These are phyloP conservation scores for Papilio xuthus DNA, from an alignment of 1,140 invertebrate genomes.

Conservation along the genomic window DNA sequence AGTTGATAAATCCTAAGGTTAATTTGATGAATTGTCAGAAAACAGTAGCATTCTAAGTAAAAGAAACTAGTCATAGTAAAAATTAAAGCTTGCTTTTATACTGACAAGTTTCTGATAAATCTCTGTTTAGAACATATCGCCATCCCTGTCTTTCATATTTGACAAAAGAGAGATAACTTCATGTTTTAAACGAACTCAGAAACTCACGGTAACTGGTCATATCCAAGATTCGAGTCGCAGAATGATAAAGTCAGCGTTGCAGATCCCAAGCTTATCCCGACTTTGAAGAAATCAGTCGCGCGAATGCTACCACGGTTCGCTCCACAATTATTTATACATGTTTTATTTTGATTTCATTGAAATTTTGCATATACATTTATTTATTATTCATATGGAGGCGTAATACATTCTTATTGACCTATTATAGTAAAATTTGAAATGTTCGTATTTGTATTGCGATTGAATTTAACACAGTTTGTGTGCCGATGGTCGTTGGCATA, in stretches of 20 bases:
- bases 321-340: background rate
- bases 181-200: too few species aligned
- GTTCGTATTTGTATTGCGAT: background rate
- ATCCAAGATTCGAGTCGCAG: background rate
- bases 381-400: background rate
- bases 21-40: too few species aligned
- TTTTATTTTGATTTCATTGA: background rate
- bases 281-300: background rate
- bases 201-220: background rate
- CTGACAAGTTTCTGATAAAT: too few species aligned
- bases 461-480: background rate
- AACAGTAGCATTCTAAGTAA: too few species aligned
- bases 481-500: background rate
- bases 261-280: constrained; percentile 15
- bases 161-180: too few species aligned
- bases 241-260: background rate
- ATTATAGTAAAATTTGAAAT: background rate
- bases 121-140: too few species aligned
- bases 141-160: too few species aligned
- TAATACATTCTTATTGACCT: background rate
- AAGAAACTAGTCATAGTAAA: too few species aligned
- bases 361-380: background rate
- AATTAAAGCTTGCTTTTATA: too few species aligned
- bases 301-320: background rate
- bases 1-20: too few species aligned